Conservation (phyloP, 2,113 vertebrate genomes). For the Athene noctua region DNA sequence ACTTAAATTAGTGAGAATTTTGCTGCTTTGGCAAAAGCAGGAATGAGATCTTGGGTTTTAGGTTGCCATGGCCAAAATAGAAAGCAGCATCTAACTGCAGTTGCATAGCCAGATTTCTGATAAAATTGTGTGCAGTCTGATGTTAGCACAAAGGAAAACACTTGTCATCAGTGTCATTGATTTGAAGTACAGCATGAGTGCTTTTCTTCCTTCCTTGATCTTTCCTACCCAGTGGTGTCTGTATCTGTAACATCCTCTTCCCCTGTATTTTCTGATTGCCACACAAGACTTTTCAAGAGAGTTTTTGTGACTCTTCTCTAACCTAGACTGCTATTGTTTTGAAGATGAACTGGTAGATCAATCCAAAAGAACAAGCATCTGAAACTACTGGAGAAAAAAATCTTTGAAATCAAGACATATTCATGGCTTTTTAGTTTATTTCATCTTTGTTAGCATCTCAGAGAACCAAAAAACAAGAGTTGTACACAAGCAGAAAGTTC, state of each 20-base stretch:
- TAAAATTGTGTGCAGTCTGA: not conserved
- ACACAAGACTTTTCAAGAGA: not conserved
- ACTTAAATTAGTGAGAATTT: not conserved
- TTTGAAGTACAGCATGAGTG: not conserved
- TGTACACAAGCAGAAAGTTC: not conserved
- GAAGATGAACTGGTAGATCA: not conserved
- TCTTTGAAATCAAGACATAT: not conserved
- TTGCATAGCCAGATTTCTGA: not conserved
- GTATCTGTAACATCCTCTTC: not conserved
- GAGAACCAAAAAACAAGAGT: not conserved
- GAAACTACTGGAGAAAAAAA: not conserved
- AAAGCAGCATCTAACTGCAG: not conserved
- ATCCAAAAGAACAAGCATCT: not conserved
- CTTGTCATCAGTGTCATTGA: not conserved
- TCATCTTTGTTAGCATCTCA: not conserved
- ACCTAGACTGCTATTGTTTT: not conserved
- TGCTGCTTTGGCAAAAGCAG: not conserved
- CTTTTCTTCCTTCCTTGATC: constrained; percentile 11
- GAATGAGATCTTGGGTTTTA: not conserved
- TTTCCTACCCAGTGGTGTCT: not conserved
- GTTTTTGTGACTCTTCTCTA: not conserved
- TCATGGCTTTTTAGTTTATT: not conserved
- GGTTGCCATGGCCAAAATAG: not conserved
- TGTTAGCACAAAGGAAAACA: not conserved
- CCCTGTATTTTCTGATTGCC: not conserved